Evolutionary conservation across 2,113 vertebrate genomes (phyloP).

Genomic region (Empidonax alnorum): DNA sequence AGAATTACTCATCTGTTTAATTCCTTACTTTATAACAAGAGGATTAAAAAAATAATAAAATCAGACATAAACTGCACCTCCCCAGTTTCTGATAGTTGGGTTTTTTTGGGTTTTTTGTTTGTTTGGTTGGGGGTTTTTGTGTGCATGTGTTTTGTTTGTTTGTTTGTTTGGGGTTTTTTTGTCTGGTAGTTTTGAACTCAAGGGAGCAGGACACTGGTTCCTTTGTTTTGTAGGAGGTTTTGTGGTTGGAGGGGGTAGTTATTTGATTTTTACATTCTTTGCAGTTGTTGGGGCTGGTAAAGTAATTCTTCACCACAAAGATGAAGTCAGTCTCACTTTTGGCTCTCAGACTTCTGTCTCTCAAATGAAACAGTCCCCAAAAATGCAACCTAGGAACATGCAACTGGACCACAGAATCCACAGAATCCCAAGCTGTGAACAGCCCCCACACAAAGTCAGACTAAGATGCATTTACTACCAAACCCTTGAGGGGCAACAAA

Average conservation of each 20-base stretch:
- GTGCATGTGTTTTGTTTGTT: too few relatives aligned
- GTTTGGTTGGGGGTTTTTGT: too few relatives aligned
- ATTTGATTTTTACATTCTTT: not conserved
- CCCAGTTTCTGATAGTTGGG: not conserved
- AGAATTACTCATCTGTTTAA: not conserved
- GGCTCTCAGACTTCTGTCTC: not conserved
- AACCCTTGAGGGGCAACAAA: not conserved
- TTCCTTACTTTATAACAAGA: not conserved
- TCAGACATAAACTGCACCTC: not conserved
- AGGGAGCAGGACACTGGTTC: not conserved
- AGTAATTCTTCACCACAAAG: not conserved
- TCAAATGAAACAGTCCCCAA: not conserved
- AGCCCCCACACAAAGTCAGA: not conserved
- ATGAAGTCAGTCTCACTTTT: not conserved
- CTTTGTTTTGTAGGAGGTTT: not conserved
- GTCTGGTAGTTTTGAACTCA: not conserved
- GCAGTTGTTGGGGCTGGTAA: not conserved
- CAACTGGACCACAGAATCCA: not conserved
- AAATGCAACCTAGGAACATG: not conserved
- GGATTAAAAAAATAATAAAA: not conserved
- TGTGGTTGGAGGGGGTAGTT: not conserved
- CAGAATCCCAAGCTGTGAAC: not conserved
- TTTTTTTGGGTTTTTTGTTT: not conserved
- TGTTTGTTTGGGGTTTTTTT: not conserved
- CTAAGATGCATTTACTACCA: not conserved